Evolutionary conservation across 2,888 invertebrate species (phyloP).

Genomic region (Athalia rosae): DNA sequence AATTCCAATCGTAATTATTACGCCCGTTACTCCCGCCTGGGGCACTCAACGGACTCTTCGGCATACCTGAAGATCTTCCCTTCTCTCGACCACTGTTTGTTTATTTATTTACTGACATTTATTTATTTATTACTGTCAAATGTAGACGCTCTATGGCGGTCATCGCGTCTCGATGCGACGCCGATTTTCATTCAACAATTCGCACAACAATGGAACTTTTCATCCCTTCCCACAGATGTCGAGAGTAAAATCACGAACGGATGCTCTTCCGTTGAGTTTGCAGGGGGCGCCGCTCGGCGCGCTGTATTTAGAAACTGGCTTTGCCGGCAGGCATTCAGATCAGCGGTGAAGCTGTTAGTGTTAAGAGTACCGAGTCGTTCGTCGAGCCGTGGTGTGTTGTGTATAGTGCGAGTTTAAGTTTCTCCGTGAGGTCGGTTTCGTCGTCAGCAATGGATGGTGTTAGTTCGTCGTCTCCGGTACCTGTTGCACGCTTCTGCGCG

Average conservation of each 20-base stretch:
- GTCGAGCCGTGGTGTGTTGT: neutral
- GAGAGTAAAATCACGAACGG: neutral
- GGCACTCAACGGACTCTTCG: constrained; percentile 63
- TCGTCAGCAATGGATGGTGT: constrained; percentile 58
- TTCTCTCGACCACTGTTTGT: neutral
- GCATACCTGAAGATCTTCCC: constrained; percentile 53
- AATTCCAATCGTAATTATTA: constrained; percentile 12
- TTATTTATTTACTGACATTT: constrained; percentile 12
- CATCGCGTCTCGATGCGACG: neutral
- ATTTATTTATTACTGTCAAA: constrained; percentile 22
- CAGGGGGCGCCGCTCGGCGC: no score
- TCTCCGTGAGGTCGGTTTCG: constrained; percentile 19
- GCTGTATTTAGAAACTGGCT: no score
- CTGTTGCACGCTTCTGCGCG: constrained; percentile 61
- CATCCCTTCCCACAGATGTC: neutral
- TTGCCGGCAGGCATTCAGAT: no score
- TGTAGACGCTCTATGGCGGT: no score
- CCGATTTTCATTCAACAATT: neutral
- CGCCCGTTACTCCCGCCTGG: constrained; percentile 51
- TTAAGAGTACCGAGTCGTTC: neutral
- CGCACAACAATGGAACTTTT: no score
- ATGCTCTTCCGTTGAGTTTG: no score
- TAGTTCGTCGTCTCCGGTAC: constrained; percentile 56
- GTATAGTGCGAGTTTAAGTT: neutral
- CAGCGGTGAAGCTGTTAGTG: neutral